phyloP scores from a whole-genome alignment of 2,797 vertebrate species.

The Onychomys arenicola region DNA sequence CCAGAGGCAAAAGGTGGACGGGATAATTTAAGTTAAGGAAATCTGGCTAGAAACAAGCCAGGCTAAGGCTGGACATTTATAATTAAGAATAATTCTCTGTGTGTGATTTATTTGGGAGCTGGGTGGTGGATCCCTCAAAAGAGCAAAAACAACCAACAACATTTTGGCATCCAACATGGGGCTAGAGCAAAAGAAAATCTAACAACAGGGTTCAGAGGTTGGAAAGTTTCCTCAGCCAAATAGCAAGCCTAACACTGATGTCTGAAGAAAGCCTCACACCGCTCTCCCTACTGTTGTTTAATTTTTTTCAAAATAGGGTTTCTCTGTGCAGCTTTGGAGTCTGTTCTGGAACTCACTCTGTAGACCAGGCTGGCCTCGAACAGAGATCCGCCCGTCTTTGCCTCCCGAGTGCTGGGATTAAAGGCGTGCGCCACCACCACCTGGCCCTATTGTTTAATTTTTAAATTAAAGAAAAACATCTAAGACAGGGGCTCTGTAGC shows the following conservation, averaged over 20 bases:
- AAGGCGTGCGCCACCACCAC: too few species aligned
- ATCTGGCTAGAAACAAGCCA: too few species aligned
- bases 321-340: background rate
- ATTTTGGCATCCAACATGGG: too few species aligned
- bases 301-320: background rate
- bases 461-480: background rate
- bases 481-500: background rate
- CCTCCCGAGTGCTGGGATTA: background rate
- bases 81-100: too few species aligned
- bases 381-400: background rate
- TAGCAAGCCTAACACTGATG: accelerated
- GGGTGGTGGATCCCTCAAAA: too few species aligned
- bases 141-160: too few species aligned
- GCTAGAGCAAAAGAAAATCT: too few species aligned
- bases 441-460: background rate
- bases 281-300: background rate
- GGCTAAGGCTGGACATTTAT: too few species aligned
- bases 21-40: too few species aligned
- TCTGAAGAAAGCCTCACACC: background rate
- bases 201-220: background rate
- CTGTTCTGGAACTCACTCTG: background rate
- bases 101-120: too few species aligned
- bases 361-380: background rate
- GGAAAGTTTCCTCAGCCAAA: background rate
- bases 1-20: too few species aligned